Conservation (phyloP, 2,888 invertebrate genomes). For the Callyntrura sp. region DNA sequence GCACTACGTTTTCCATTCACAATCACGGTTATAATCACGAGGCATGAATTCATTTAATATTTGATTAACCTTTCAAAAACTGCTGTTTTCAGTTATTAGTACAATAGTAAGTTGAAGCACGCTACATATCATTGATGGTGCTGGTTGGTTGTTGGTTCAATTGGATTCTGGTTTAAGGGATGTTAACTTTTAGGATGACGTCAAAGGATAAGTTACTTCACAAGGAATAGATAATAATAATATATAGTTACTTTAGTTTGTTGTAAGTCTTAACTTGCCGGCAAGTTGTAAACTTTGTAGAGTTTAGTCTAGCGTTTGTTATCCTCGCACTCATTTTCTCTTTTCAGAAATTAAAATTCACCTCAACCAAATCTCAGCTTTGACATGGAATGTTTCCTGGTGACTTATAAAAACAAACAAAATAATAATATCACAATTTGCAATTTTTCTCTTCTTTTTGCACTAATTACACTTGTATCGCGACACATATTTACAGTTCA, state of each 20-base stretch:
- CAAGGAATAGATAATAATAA: background rate
- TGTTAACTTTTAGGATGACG: too few relatives aligned
- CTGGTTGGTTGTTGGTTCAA: too few relatives aligned
- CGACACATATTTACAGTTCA: background rate
- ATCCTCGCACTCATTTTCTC: background rate
- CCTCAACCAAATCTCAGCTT: constrained; percentile 6
- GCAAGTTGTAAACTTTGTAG: constrained; percentile 57
- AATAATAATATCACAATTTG: constrained; percentile 36
- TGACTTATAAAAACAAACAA: constrained; percentile 51
- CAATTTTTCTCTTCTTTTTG: background rate
- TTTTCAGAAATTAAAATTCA: background rate
- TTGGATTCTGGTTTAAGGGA: too few relatives aligned
- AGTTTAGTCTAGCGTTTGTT: background rate
- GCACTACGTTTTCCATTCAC: too few relatives aligned
- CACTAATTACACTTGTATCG: background rate
- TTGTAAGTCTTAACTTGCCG: constrained; percentile 69
- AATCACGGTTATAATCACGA: too few relatives aligned
- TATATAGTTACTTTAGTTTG: background rate
- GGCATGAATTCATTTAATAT: too few relatives aligned
- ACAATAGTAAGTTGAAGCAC: too few relatives aligned
- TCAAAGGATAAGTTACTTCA: background rate
- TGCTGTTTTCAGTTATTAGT: too few relatives aligned
- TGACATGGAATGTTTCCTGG: constrained; percentile 53
- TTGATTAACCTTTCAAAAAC: too few relatives aligned
- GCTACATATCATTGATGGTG: too few relatives aligned